Evolutionary conservation across 2,797 vertebrate species (phyloP), one percentile per base, ranked within the genome.

Genomic region (Luscinia luscinia): DNA sequence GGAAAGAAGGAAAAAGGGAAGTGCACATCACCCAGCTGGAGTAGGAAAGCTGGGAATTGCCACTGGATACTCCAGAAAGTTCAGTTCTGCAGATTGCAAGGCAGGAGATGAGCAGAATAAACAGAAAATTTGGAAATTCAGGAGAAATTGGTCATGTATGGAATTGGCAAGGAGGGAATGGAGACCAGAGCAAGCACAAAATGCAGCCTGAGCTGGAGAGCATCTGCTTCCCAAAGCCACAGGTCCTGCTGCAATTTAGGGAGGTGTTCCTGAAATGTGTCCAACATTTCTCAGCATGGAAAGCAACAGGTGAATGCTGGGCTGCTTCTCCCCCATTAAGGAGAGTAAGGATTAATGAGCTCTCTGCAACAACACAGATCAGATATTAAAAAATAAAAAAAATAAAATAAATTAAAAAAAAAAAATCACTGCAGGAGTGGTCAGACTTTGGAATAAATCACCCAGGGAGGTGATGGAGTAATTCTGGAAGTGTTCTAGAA

Each of bases 51-150:
- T 32, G 67, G 46, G 40, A 82, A 40, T 19, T 40, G 15, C 15
- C 30, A 4, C 0, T 0, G 24, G 19, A 38, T n/a, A 2, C 11
- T 15, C 27, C 48, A 14, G 51, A 59, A 51, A 51, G 3, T 51
- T 58, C 22, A 5, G 5, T 38, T 66, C 72, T 0, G 6, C 22
- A 16, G 38, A 3, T 2, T 70, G 57, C 70, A 78, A 52, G 6
- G 27, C 26, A 41, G 41, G 41, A 13, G 63, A 28, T 8, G 46
- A 59, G 27, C 1, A 72, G 46, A 90, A 55, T 5, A 17, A 55
- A 32, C 9, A 75, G 45, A 67, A 82, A 51, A 11, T 19, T 59
- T 34, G 55, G 27, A 66, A 40, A 34, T 27, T 15, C 2, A 15
- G 38, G 59, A 66, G 34, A 27, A 78, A 81, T 58, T 7, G 20